Evolutionary conservation across 1,140 invertebrate species (phyloP).

Genomic region (Homalodisca vitripennis): DNA sequence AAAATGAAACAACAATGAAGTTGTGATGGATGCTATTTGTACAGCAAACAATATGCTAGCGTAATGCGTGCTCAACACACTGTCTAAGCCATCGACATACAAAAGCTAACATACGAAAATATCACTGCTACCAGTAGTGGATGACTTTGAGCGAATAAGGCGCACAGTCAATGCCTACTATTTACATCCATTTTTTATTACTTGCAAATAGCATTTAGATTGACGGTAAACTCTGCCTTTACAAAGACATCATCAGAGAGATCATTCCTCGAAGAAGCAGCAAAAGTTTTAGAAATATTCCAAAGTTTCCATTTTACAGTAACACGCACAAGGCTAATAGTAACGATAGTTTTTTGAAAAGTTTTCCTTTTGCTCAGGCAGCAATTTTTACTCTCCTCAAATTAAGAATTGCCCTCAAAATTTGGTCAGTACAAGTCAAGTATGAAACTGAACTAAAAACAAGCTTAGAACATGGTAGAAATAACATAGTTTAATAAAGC

Average conservation of each 20-base stretch:
- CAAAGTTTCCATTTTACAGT: not conserved
- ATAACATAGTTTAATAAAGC: no score
- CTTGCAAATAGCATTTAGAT: not conserved
- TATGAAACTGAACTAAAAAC: no score
- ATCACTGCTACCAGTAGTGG: not conserved
- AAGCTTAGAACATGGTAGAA: no score
- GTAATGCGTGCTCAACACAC: constrained; percentile 8
- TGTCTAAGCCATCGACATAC: constrained; percentile 13
- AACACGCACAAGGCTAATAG: not conserved
- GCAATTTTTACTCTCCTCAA: no score
- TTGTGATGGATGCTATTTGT: constrained; percentile 16
- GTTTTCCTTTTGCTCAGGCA: no score
- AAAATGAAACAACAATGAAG: constrained; percentile 17
- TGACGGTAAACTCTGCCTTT: no score
- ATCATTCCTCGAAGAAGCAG: no score
- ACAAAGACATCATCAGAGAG: no score
- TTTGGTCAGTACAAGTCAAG: no score
- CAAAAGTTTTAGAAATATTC: no score
- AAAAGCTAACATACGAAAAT: constrained; percentile 23
- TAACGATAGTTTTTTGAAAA: no score
- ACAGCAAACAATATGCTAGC: not conserved
- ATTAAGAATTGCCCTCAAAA: no score
- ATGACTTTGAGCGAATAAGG: not conserved
- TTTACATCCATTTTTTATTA: not conserved
- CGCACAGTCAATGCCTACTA: not conserved